Evolutionary conservation across 2,113 vertebrate genomes (phyloP).

Genomic region (Xenopus borealis): DNA sequence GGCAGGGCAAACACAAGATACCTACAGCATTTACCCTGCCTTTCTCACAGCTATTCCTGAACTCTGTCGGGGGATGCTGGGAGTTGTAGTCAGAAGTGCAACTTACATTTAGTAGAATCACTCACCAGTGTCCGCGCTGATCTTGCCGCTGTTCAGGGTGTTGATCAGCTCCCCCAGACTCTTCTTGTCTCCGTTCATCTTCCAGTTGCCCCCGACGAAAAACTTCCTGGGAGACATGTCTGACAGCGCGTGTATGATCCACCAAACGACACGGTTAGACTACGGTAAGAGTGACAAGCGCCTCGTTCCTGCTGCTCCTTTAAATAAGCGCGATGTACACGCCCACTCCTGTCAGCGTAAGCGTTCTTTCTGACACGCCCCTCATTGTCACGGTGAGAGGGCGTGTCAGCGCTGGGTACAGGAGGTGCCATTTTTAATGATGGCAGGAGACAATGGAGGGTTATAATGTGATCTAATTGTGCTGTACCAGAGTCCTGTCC

Average conservation of each 20-base stretch:
- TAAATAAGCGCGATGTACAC: constrained; percentile 42
- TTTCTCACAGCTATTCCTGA: too few species aligned
- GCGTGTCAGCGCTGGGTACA: not conserved
- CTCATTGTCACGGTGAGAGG: not conserved
- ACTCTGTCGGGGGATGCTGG: too few species aligned
- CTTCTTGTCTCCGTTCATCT: constrained; percentile 96
- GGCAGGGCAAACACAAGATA: too few species aligned
- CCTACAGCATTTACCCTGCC: too few species aligned
- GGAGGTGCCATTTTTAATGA: constrained; percentile 14
- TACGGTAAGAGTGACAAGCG: not conserved
- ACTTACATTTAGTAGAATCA: not conserved
- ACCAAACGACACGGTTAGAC: fast-evolving
- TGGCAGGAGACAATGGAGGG: not conserved
- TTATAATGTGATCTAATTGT: too few species aligned
- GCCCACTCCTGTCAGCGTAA: not conserved
- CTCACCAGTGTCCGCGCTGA: constrained; percentile 83
- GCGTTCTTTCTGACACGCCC: not conserved
- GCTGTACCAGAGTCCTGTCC: too few species aligned
- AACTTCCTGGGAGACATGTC: constrained; percentile 88
- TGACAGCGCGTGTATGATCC: not conserved
- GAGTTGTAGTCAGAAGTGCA: too few species aligned
- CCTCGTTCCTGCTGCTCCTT: not conserved
- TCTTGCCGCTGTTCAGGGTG: constrained; percentile 77
- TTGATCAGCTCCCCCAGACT: constrained; percentile 84
- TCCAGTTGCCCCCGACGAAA: constrained; percentile 97